These are phyloP conservation scores for Aphaenogaster floridana DNA, from an alignment of 1,140 invertebrate genomes.

Conservation along the genomic window DNA sequence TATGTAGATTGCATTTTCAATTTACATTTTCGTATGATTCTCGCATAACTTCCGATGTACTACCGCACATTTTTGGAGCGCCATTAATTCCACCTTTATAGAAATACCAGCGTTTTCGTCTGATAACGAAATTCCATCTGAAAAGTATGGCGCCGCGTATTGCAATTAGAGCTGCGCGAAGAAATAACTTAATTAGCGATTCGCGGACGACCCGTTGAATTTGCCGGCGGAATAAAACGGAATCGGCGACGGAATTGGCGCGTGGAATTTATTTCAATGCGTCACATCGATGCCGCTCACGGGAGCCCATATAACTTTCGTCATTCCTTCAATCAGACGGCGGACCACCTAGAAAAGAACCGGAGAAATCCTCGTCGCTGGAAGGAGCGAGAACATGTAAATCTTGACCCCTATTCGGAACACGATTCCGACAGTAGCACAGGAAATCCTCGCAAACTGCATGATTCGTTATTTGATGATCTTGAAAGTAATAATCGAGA, in stretches of 20 bases:
- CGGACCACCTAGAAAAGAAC: slow-evolving; percentile 76
- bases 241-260: slow-evolving; percentile 19
- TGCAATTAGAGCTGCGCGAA: slow-evolving; percentile 40
- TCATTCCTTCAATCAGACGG: slow-evolving; percentile 72
- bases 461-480: slow-evolving; percentile 35
- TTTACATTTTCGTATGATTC: slow-evolving; percentile 30
- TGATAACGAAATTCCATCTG: slow-evolving; percentile 1
- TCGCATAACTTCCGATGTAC: background rate
- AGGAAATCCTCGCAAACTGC: slow-evolving; percentile 59
- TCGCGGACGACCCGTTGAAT: background rate
- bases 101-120: slow-evolving; percentile 28
- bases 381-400: slow-evolving; percentile 73
- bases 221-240: background rate
- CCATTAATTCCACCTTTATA: slow-evolving; percentile 23
- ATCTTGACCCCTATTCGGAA: slow-evolving; percentile 77
- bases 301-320: slow-evolving; percentile 76
- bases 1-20: slow-evolving; percentile 47
- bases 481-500: slow-evolving; percentile 9
- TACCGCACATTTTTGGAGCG: background rate
- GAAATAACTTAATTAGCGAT: slow-evolving; percentile 57
- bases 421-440: slow-evolving; percentile 68
- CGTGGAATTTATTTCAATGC: slow-evolving; percentile 71
- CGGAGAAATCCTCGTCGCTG: slow-evolving; percentile 73
- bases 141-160: slow-evolving; percentile 33
- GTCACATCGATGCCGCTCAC: slow-evolving; percentile 64